Evolutionary conservation across 1,140 invertebrate genomes (phyloP).

Genomic region (Asobara japonica): DNA sequence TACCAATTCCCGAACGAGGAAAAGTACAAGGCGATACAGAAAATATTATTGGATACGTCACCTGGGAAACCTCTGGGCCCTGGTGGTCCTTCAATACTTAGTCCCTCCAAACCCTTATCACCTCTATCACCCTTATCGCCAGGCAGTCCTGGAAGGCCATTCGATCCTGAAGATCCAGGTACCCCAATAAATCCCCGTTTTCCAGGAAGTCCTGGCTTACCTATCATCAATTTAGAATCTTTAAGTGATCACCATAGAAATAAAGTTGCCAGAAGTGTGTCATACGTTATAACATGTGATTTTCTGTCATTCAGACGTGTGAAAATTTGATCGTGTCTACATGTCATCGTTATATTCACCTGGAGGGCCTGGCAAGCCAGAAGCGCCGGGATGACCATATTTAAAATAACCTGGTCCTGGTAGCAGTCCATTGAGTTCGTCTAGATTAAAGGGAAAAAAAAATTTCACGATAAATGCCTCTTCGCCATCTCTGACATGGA

Average conservation of each 20-base stretch:
- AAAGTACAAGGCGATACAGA: neutral
- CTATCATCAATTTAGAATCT: constrained; percentile 63
- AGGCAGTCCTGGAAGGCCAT: constrained; percentile 68
- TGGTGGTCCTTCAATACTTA: constrained; percentile 75
- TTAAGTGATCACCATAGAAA: neutral
- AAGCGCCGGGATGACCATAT: constrained; percentile 68
- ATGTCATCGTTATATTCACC: too few relatives aligned
- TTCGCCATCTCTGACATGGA: constrained; percentile 13
- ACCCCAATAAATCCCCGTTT: constrained; percentile 75
- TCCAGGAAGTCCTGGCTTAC: constrained; percentile 65
- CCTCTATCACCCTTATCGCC: constrained; percentile 80
- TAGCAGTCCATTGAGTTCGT: constrained; percentile 70
- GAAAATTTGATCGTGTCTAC: too few relatives aligned
- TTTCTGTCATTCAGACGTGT: too few relatives aligned
- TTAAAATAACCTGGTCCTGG: constrained; percentile 73
- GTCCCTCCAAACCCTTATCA: constrained; percentile 74
- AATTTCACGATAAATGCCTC: constrained; percentile 62
- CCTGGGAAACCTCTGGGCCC: constrained; percentile 74
- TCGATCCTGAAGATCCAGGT: constrained; percentile 69
- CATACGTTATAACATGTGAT: too few relatives aligned
- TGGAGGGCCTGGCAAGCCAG: constrained; percentile 71
- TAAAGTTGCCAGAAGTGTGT: too few relatives aligned
- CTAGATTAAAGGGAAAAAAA: constrained; percentile 56
- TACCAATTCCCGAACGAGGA: too few relatives aligned
- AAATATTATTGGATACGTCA: constrained; percentile 47